Evolutionary conservation across 2,888 invertebrate genomes (phyloP).

Genomic region (Leptopilina drosophilae): DNA sequence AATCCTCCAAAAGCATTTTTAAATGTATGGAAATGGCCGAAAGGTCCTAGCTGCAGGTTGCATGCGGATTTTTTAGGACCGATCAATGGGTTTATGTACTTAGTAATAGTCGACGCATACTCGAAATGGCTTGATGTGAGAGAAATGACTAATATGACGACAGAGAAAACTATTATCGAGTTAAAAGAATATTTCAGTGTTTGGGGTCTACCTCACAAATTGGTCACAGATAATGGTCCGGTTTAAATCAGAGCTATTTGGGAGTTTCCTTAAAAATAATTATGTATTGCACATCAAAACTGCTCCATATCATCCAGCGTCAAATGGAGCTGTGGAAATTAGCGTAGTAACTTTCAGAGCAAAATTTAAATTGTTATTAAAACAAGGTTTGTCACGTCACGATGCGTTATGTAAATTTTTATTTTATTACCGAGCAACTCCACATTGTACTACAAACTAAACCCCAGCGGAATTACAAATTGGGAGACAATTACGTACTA

Average conservation of each 20-base stretch:
- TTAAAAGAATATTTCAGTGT: constrained; percentile 48
- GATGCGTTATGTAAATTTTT: constrained; percentile 1
- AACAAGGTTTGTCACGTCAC: not conserved
- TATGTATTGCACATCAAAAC: constrained; percentile 42
- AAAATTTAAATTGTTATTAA: not conserved
- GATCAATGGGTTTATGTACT: constrained; percentile 45
- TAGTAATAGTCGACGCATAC: constrained; percentile 56
- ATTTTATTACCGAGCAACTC: constrained; percentile 16
- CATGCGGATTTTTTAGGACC: constrained; percentile 55
- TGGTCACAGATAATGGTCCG: constrained; percentile 57
- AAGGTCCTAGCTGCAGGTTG: constrained; percentile 46
- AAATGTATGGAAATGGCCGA: constrained; percentile 48
- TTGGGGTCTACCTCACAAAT: constrained; percentile 50
- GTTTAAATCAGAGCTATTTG: constrained; percentile 50
- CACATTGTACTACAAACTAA: constrained; percentile 43
- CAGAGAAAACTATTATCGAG: constrained; percentile 44
- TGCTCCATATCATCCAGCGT: constrained; percentile 49
- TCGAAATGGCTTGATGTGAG: constrained; percentile 59
- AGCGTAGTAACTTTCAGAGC: constrained; percentile 45
- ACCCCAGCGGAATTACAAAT: constrained; percentile 40
- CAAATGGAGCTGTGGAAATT: constrained; percentile 27
- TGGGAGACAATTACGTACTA: not conserved
- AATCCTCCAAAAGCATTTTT: constrained; percentile 38
- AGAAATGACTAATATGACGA: constrained; percentile 45
- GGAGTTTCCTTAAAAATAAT: constrained; percentile 45